phyloP scores from a whole-genome alignment of 2,797 vertebrate species.

The Phalanger gymnotis region DNA sequence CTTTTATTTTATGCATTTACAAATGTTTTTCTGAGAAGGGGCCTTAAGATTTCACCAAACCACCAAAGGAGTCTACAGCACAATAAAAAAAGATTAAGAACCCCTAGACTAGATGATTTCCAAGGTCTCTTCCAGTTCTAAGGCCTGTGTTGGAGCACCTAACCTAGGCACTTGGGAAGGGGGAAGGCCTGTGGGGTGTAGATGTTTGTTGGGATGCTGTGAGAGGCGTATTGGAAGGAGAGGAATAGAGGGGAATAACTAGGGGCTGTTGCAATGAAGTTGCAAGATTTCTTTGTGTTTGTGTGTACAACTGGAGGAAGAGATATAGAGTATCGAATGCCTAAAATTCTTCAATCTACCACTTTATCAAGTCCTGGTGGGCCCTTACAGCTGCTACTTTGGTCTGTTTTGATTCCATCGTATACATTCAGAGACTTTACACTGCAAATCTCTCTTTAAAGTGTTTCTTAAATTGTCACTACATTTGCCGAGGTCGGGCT shows the following conservation, averaged over 20 bases:
- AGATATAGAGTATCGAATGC: not conserved
- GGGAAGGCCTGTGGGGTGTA: not conserved
- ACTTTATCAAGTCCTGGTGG: not conserved
- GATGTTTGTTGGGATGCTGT: not conserved
- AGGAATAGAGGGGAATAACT: not conserved
- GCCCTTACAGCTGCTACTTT: not conserved
- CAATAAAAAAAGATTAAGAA: not conserved
- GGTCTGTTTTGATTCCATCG: conserved; percentile 3
- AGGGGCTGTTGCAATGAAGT: not conserved
- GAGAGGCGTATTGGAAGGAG: not conserved
- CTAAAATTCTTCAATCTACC: conserved; percentile 15
- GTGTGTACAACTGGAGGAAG: not conserved
- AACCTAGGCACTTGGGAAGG: not conserved
- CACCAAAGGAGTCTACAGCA: not conserved
- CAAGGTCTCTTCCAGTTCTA: not conserved
- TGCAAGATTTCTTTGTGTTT: not conserved
- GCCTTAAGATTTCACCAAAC: not conserved
- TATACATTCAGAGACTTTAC: not conserved
- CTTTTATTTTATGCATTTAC: not conserved
- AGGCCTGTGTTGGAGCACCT: not conserved
- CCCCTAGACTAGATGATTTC: not conserved
- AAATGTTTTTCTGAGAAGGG: not conserved
- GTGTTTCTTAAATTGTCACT: conserved; percentile 12
- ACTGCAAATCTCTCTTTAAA: conserved; percentile 17
- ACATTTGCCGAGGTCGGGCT: not conserved